Base-by-base conservation (phyloP, 1,140 invertebrate genomes). In the Druon quercuslanigerum region DNA sequence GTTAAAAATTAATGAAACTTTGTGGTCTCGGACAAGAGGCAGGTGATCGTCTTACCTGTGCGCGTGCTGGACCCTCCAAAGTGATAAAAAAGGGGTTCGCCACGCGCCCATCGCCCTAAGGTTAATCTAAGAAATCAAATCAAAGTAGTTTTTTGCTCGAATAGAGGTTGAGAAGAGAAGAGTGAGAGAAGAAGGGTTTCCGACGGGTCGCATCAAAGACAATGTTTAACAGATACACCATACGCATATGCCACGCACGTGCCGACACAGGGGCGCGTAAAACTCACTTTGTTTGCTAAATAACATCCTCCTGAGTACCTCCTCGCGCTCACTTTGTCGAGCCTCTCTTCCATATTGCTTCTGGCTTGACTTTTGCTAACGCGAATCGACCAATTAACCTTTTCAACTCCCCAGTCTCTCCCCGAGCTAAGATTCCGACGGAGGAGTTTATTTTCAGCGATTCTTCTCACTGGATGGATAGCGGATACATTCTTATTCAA, bases 151-250 rank as follows among this genome's bases (percentile, higher is more conserved):
- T 90, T 90, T 91, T 87, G 73, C 79, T 76, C 75, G 54, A 77
- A 75, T 77, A 81, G 72, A 78, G 75, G 75, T 76, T 80, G 76
- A 75, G 79, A n/a, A 40, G 51, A 71, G 66, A 51, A 66, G 60
- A 78, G 79, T 75, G 83, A 78, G 78, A 82, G 79, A 80, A 79
- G 79, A 85, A 85, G 79, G 81, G 85, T 80, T 88, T 88, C 87
- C 88, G 89, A 90, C 88, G 86, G 88, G 84, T 82, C 82, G 86
- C 87, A 84, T 90, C 87, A 90, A 90, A 90, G 89, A 90, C 89
- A 90, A 90, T 90, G 86, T 90, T 89, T 85, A 87, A 87, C 86
- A 80, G 86, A 85, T 82, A 83, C 73, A 51, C 78, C 33, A 74
- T 46, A 46, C 85, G 87, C 86, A 87, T 87, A 88, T 89, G 87